A percentile compares a stretch with the other conserved stretches of the same genome.
Evolutionary conservation across 53 echinoderm and acorn worm genomes (phyloP).

Genomic region (Paracentrotus lividus): DNA sequence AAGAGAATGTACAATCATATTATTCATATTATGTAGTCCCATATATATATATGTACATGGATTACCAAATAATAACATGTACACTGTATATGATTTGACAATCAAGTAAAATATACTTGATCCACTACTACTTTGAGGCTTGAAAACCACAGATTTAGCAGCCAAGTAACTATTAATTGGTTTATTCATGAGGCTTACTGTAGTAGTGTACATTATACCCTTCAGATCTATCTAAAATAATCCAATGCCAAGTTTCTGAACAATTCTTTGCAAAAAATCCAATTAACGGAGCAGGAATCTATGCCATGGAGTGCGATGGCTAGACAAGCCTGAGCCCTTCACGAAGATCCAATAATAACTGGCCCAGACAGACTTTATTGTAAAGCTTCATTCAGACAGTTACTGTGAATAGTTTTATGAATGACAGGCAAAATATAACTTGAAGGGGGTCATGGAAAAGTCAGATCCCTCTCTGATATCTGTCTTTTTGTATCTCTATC

Average conservation of each 20-base stretch:
- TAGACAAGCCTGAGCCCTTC: not conserved
- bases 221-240: not conserved
- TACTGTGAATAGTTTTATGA: constrained; percentile 31
- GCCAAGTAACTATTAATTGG: not conserved
- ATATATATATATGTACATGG: too few species aligned
- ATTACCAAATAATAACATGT: too few species aligned
- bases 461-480: not conserved
- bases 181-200: not conserved
- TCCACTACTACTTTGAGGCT: not conserved
- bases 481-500: constrained; percentile 7
- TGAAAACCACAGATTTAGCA: not conserved
- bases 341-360: not conserved
- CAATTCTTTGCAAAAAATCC: not conserved
- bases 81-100: too few species aligned
- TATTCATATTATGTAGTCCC: too few species aligned
- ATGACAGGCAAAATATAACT: constrained; percentile 15
- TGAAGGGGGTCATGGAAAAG: not conserved
- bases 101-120: too few species aligned
- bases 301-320: not conserved
- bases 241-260: not conserved
- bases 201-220: too few species aligned
- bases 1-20: too few species aligned
- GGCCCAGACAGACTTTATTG: constrained; percentile 10
- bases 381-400: constrained; percentile 4
- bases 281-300: not conserved